phyloP scores from a whole-genome alignment of 2,888 invertebrate species.

The Scaptomyza reducta region DNA sequence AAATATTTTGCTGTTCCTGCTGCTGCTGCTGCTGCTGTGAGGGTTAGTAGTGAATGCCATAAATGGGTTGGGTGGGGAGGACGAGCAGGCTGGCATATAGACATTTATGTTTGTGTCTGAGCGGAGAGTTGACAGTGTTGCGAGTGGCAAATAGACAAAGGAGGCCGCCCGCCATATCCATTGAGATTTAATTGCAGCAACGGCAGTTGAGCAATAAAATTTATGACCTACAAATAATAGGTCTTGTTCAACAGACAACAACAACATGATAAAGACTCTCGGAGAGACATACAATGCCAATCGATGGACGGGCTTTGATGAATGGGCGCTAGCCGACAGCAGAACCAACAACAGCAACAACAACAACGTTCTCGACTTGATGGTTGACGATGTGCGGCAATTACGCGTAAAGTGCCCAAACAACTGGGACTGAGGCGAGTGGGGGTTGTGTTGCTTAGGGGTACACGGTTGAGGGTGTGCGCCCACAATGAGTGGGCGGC shows the following conservation, averaged over 20 bases:
- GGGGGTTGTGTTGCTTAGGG: not conserved
- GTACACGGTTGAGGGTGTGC: not conserved
- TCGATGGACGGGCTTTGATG: slow-evolving; percentile 68
- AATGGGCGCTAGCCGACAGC: slow-evolving; percentile 53
- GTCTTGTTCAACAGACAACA: slow-evolving; percentile 63
- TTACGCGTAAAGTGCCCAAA: slow-evolving; percentile 68
- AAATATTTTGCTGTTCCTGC: slow-evolving; percentile 39
- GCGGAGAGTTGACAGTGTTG: slow-evolving; percentile 15
- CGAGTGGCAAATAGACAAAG: slow-evolving; percentile 59
- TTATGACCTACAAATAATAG: slow-evolving; percentile 84
- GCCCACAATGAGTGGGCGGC: slow-evolving; percentile 31
- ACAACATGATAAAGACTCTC: slow-evolving; percentile 8
- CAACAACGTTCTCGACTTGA: slow-evolving; percentile 22
- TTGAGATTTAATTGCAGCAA: slow-evolving; percentile 82
- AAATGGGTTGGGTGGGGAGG: not conserved
- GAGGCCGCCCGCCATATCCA: slow-evolving; percentile 68
- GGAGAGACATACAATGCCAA: slow-evolving; percentile 45
- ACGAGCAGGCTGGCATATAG: not conserved
- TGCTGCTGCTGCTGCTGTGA: slow-evolving; percentile 19
- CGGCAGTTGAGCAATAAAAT: slow-evolving; percentile 83
- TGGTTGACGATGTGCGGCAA: slow-evolving; percentile 65
- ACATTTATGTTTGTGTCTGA: not conserved
- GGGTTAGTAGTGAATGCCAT: slow-evolving; percentile 16
- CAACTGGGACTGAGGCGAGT: slow-evolving; percentile 38
- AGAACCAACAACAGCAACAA: slow-evolving; percentile 29